Base-by-base conservation (phyloP, 1,140 invertebrate species). In the Drosophila orosa region DNA sequence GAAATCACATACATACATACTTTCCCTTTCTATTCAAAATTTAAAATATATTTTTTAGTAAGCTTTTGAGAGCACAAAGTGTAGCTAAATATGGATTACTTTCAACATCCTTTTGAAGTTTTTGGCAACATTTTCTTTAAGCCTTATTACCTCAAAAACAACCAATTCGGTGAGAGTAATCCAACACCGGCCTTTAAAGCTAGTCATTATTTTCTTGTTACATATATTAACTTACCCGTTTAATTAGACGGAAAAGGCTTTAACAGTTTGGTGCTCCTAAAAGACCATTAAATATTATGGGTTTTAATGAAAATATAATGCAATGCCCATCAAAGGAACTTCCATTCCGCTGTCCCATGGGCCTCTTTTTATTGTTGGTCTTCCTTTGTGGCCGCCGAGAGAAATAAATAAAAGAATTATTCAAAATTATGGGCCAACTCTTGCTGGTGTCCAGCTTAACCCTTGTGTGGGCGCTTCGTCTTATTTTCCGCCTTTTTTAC, bases 251-350 rank as follows among this genome's bases (percentile, higher is more conserved):
- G 39, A 44, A 69, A 80, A 56, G 42, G 47, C 40, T 74, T 79
- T 75, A 63, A 56, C 48, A 50, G 52, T 44, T 58, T 52, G 10
- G 19, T 39, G 35, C 33, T 17, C 47, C 39, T 31, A 33, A 77
- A 74, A 65, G 50, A 45, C 74, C 62, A 86, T 86, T 81, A 82
- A 82, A 87, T 75, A 75, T 66, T 66, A 69, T 73, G 44, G 59
- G 54, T 83, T 87, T 86, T 86, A 86, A 86, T 86, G 83, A 87
- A 86, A 86, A 86, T 86, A 87, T 86, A 86, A 83, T 86, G 72
- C 74, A 58, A 52, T 58, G 33, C 31, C 69, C 60, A 50, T 45
- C 65, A 65, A 44, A 55, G 33, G 13, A 13, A 35, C 61, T 44
- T 12, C 42, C 29, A 15, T 22, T 4, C n/a, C 37, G 17, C n/a